Percentiles rank a stretch among this genome's conserved stretches.
phyloP scores from a whole-genome alignment of 2,888 invertebrate genomes.

The Iphiclides podalirius region DNA sequence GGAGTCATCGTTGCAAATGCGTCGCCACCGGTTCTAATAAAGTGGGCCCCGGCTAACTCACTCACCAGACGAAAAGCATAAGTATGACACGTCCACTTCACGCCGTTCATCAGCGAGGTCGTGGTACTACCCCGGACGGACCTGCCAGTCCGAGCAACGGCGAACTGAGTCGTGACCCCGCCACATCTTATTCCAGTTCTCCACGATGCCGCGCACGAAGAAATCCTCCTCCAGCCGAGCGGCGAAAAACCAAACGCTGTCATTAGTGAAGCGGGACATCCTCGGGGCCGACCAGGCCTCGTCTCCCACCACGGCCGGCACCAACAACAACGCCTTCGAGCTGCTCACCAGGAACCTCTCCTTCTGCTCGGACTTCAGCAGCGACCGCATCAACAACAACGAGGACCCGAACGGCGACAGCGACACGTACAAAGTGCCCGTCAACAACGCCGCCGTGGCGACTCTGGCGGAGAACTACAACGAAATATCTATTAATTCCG shows the following conservation, averaged over 20 bases:
- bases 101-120: too few species aligned
- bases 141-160: too few species aligned
- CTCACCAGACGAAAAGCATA: too few species aligned
- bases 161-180: too few species aligned
- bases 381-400: constrained; percentile 75
- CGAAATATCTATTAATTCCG: constrained; percentile 70
- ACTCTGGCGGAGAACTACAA: constrained; percentile 69
- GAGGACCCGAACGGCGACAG: constrained; percentile 50
- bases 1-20: too few species aligned
- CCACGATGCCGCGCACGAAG: constrained; percentile 82
- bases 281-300: constrained; percentile 52
- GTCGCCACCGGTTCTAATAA: too few species aligned
- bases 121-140: too few species aligned
- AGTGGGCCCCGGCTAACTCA: too few species aligned
- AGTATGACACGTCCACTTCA: too few species aligned
- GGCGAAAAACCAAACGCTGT: constrained; percentile 61
- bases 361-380: constrained; percentile 72
- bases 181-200: constrained; percentile 80
- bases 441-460: constrained; percentile 60
- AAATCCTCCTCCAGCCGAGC: constrained; percentile 69
- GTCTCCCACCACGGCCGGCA: constrained; percentile 28
- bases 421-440: constrained; percentile 73
- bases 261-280: constrained; percentile 69
- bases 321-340: constrained; percentile 66
- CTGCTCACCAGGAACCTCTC: constrained; percentile 70